Conservation (phyloP, 2,113 vertebrate species). For the Sebastes fasciatus region DNA sequence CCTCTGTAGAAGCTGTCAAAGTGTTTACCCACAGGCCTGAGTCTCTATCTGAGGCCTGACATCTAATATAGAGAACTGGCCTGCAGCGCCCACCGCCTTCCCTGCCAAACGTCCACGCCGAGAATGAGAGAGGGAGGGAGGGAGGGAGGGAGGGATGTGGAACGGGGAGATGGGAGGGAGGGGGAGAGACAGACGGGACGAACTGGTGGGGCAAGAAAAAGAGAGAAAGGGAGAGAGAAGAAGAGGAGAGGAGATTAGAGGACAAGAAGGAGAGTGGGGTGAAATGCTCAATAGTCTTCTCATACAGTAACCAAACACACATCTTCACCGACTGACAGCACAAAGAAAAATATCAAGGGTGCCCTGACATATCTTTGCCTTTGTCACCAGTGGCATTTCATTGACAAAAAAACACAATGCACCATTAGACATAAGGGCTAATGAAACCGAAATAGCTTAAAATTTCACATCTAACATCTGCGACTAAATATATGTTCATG, state of each 20-base stretch:
- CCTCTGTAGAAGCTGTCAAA: conserved; percentile 84
- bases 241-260: conserved; percentile 27
- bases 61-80: conserved; percentile 84
- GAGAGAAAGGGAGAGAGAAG: conserved; percentile 8
- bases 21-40: conserved; percentile 84
- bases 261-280: conserved; percentile 27
- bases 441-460: conserved; percentile 6
- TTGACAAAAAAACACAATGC: conserved; percentile 6
- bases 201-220: conserved; percentile 14
- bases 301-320: conserved; percentile 16
- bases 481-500: conserved; percentile 10
- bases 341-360: conserved; percentile 20
- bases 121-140: conserved; percentile 42
- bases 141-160: conserved; percentile 18
- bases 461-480: conserved; percentile 20
- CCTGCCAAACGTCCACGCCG: conserved; percentile 51
- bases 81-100: conserved; percentile 74
- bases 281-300: conserved; percentile 27
- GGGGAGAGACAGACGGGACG: background rate
- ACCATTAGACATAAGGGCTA: background rate
- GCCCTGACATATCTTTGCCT: background rate
- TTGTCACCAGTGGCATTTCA: conserved; percentile 21
- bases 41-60: conserved; percentile 85
- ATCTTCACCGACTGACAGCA: conserved; percentile 12
- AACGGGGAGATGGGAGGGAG: conserved; percentile 9